Evolutionary conservation across 2,888 invertebrate genomes (phyloP), one percentile per base, ranked within the genome.

Genomic region (Nesidiocoris tenuis): DNA sequence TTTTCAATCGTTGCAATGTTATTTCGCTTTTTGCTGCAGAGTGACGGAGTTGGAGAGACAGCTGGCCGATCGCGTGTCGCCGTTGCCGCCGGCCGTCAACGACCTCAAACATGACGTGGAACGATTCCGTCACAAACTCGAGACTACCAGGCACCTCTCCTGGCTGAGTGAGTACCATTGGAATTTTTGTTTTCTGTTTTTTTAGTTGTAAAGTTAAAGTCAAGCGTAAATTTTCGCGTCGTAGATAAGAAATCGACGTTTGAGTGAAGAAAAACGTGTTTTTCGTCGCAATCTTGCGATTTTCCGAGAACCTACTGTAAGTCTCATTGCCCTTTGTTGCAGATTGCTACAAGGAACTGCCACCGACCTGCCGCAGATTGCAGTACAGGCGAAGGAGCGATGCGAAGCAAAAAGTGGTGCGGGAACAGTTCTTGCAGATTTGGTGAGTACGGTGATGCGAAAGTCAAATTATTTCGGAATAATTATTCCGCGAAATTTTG

Each of bases 291-390:
- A n/a, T n/a, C n/a, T n/a, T n/a, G n/a, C n/a, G n/a, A n/a, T n/a
- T n/a, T n/a, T n/a, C n/a, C n/a, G n/a, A n/a, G n/a, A n/a, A n/a
- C n/a, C n/a, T n/a, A n/a, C n/a, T n/a, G n/a, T n/a, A n/a, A n/a
- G n/a, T n/a, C n/a, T n/a, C n/a, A n/a, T n/a, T n/a, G n/a, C n/a
- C n/a, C n/a, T n/a, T 75, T 74, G 75, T 82, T 82, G 56, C 84
- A 88, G 88, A 88, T 81, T 88, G 88, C 83, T 86, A 88, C 83
- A 89, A 88, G 83, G 86, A 88, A 82, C 85, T 88, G 79, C 87
- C 88, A 81, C 87, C 88, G 24, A 83, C 87, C 77, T 86, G 86
- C 81, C 84, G 86, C 74, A 84, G 87, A 79, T 84, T 88, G 79
- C 87, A 88, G 82, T 87, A 88, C 82, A 84, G 88, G 77, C 84